Evolutionary conservation across 2,888 invertebrate genomes (phyloP).

Genomic region (Tachystola acroxantha): DNA sequence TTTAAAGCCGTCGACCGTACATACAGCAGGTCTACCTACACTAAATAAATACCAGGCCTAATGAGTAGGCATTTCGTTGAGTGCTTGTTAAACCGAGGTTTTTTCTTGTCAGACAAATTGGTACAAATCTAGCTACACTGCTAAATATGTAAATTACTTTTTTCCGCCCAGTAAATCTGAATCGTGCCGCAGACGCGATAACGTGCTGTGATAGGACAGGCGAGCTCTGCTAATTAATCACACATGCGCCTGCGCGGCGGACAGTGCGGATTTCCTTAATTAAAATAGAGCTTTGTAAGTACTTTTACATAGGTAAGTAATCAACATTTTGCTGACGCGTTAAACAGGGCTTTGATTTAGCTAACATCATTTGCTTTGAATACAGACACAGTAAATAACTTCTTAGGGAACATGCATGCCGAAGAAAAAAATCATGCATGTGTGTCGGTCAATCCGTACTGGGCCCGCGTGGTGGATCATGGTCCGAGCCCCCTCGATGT

Average conservation of each 20-base stretch:
- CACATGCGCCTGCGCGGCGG: conserved; percentile 24
- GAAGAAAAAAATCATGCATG: no score
- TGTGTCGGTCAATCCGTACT: no score
- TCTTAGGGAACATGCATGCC: no score
- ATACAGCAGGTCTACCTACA: no score
- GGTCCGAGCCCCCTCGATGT: no score
- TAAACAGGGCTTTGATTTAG: neutral
- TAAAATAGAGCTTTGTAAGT: conserved; percentile 38
- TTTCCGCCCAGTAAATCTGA: conserved; percentile 42
- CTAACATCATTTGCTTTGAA: no score
- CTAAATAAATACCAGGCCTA: no score
- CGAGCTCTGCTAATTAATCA: conserved; percentile 57
- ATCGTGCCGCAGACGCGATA: conserved; percentile 63
- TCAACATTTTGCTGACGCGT: neutral
- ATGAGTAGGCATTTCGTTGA: no score
- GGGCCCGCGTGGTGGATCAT: no score
- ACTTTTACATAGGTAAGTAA: conserved; percentile 25
- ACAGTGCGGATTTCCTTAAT: conserved; percentile 45
- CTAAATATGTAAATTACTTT: conserved; percentile 41
- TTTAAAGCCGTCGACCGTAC: no score
- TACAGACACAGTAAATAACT: no score
- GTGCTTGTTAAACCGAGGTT: no score
- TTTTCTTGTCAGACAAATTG: neutral
- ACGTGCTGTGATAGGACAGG: conserved; percentile 47
- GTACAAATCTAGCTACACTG: neutral